phyloP scores from a whole-genome alignment of 2,113 vertebrate genomes.

The Coreoperca whiteheadi region DNA sequence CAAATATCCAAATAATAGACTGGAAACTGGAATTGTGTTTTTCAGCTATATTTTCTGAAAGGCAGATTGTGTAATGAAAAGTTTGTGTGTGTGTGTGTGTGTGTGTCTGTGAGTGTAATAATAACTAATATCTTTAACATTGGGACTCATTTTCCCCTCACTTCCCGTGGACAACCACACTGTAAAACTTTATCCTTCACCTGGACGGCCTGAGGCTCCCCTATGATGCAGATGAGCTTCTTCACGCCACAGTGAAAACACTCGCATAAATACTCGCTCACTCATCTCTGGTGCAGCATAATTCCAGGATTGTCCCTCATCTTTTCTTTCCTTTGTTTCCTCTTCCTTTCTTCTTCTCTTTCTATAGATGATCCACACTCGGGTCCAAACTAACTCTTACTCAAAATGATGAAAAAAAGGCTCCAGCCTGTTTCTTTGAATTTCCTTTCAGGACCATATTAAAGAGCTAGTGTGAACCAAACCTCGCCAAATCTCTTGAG shows the following conservation, averaged over 20 bases:
- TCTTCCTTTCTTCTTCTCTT: slow-evolving; percentile 10
- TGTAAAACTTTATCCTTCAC: slow-evolving; percentile 37
- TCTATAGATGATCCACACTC: slow-evolving; percentile 22
- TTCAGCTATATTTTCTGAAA: slow-evolving; percentile 40
- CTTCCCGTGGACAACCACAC: slow-evolving; percentile 8
- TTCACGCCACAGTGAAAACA: slow-evolving; percentile 11
- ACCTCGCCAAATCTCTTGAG: slow-evolving; percentile 65
- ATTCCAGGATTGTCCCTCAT: slow-evolving; percentile 31
- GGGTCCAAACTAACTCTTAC: slow-evolving; percentile 40
- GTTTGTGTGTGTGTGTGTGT: slow-evolving; percentile 19
- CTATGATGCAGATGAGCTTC: slow-evolving; percentile 24
- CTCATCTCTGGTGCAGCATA: neutral
- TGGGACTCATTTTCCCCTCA: slow-evolving; percentile 13
- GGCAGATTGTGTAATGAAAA: slow-evolving; percentile 56
- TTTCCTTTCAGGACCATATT: slow-evolving; percentile 65
- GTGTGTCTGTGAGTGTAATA: neutral
- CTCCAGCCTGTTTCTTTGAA: slow-evolving; percentile 50
- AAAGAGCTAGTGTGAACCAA: slow-evolving; percentile 61
- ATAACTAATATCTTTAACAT: neutral
- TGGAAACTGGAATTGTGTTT: slow-evolving; percentile 48
- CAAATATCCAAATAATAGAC: slow-evolving; percentile 47
- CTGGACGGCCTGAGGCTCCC: slow-evolving; percentile 17
- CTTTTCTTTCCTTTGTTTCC: slow-evolving; percentile 16
- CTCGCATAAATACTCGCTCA: neutral
- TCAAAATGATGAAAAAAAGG: slow-evolving; percentile 41